Percentiles rank a stretch among this genome's conserved stretches.
These are phyloP conservation scores for Sinonovacula constricta DNA, from an alignment of 1,140 invertebrate genomes.

Conservation along the genomic window DNA sequence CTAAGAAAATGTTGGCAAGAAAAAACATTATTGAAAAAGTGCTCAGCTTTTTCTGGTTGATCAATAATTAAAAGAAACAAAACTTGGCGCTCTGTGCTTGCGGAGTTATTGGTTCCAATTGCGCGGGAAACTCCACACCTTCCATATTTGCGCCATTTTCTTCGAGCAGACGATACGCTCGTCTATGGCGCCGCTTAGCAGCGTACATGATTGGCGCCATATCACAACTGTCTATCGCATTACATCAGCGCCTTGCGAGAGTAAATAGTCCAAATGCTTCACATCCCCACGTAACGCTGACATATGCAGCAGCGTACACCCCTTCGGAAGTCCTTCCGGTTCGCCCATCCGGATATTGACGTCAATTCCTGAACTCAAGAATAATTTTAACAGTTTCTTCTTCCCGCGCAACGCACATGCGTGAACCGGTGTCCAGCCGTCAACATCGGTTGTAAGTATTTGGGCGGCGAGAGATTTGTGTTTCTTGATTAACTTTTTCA, in stretches of 20 bases:
- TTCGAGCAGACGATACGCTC: constrained; percentile 52
- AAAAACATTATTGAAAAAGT: no score
- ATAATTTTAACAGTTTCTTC: constrained; percentile 64
- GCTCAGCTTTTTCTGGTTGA: no score
- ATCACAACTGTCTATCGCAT: constrained; percentile 58
- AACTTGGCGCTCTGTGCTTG: constrained; percentile 47
- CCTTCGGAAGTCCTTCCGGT: constrained; percentile 63
- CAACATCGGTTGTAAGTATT: constrained; percentile 60
- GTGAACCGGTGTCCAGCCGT: constrained; percentile 72
- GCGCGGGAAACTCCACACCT: constrained; percentile 20
- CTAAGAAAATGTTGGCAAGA: no score
- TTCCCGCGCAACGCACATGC: constrained; percentile 65
- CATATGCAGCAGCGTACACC: constrained; percentile 62
- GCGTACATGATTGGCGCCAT: constrained; percentile 63
- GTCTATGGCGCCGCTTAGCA: constrained; percentile 27
- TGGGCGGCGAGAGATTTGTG: constrained; percentile 49
- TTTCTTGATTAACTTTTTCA: constrained; percentile 63
- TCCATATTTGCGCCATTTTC: constrained; percentile 54
- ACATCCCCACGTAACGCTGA: constrained; percentile 61
- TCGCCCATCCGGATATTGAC: constrained; percentile 65
- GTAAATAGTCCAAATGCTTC: constrained; percentile 60
- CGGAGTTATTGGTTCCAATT: constrained; percentile 54
- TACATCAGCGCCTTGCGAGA: constrained; percentile 61
- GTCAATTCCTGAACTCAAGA: constrained; percentile 64
- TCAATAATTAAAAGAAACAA: constrained; percentile 55